Base-by-base conservation (phyloP, 2,797 vertebrate genomes). In the Crenuchus spilurus region DNA sequence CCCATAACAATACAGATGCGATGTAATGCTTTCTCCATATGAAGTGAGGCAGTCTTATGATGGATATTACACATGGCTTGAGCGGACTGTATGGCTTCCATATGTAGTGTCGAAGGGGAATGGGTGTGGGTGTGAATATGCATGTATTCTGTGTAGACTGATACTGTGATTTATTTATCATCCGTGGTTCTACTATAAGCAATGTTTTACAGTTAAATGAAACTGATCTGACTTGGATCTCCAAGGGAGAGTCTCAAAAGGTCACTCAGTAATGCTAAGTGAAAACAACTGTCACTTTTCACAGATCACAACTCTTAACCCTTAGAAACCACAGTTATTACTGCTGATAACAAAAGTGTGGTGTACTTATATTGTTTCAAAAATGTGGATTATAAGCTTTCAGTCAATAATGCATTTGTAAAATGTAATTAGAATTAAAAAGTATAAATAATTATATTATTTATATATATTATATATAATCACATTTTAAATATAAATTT, bases 81-180 rank as follows among this genome's bases (percentile, higher is more conserved):
- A 49, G 52, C 48, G 41, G 30, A 70, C 65, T 20, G 72, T 82
- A 77, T 80, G 72, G 44, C 71, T 82, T 82, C 77, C 80, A 82
- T 77, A 77, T 79, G 77, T 55, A 70, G 39, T 51, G 14, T 28
- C 37, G 54, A 31, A 58, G 22, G 42, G 8, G 20, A 6, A 6
- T 37, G 13, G 65, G 64, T 51, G 61, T 67, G 66, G 52, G 18
- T 55, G 63, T 72, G 57, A 39, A 30, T 33, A 57, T 48, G 62
- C 28, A 41, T 49, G 55, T 54, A 72, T 54, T 69, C 62, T 31
- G 58, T 46, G 74, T 46, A 58, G 71, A 28, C 61, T 33, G 54
- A 72, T 67, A 51, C 18, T 6, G 42, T 61, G 71, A 76, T 70
- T 68, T 74, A 69, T 78, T 68, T 78, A 48, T 69, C 55, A 37